Percentiles rank a stretch among this genome's conserved stretches.
phyloP scores from a whole-genome alignment of 2,797 vertebrate genomes.

The Pristis pectinata region DNA sequence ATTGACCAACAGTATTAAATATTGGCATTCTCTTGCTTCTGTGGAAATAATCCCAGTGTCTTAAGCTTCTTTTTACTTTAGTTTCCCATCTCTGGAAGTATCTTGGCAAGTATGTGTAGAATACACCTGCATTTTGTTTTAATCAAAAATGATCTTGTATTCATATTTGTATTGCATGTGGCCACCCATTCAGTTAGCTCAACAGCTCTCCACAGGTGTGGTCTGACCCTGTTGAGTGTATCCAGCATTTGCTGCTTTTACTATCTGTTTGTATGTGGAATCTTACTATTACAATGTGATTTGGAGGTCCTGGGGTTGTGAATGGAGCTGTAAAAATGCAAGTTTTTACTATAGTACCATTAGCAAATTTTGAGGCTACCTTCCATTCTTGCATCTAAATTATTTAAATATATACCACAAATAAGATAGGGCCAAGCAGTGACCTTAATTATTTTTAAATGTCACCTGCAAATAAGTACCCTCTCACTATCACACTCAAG shows the following conservation, averaged over 20 bases:
- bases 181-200: neutral
- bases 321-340: neutral
- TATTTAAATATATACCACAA: neutral
- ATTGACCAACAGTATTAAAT: neutral
- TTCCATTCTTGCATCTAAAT: neutral
- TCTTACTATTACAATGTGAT: neutral
- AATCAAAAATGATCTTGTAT: neutral
- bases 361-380: neutral
- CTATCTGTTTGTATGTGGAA: too few relatives aligned
- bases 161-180: neutral
- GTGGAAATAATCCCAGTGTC: neutral
- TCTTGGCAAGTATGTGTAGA: too few relatives aligned
- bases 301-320: neutral
- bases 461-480: neutral
- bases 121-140: neutral
- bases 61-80: neutral
- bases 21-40: neutral
- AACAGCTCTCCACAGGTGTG: too few relatives aligned
- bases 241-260: too few relatives aligned
- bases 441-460: neutral
- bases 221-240: too few relatives aligned
- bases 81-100: neutral
- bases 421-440: neutral
- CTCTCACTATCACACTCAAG: neutral
- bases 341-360: neutral